Evolutionary conservation across 2,888 invertebrate genomes (phyloP).

Genomic region (Chrysomela aeneicollis): DNA sequence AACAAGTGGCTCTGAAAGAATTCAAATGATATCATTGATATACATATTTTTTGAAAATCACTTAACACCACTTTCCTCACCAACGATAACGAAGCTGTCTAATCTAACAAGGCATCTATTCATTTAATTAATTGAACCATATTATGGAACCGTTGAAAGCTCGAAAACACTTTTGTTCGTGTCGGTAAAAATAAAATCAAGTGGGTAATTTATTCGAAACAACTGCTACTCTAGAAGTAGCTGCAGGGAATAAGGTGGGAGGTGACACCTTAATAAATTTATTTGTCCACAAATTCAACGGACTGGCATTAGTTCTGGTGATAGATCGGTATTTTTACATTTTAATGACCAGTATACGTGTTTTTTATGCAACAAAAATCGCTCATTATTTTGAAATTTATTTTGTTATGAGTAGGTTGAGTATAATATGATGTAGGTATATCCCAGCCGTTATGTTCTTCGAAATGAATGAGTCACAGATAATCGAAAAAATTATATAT

Average conservation of each 20-base stretch:
- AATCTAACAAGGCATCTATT: conserved; percentile 27
- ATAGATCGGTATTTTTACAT: conserved; percentile 38
- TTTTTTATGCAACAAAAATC: conserved; percentile 32
- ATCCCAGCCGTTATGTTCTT: too few relatives aligned
- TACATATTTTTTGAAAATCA: too few relatives aligned
- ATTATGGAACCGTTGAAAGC: conserved; percentile 25
- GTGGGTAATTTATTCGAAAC: conserved; percentile 39
- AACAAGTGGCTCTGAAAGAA: too few relatives aligned
- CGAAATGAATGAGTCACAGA: too few relatives aligned
- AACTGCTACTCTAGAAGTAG: conserved; percentile 35
- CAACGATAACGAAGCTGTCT: conserved; percentile 20
- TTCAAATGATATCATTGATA: too few relatives aligned
- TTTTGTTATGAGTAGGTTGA: not conserved
- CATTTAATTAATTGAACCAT: conserved; percentile 30
- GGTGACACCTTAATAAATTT: conserved; percentile 34
- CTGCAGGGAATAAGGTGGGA: conserved; percentile 28
- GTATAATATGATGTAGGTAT: not conserved
- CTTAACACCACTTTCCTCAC: conserved; percentile 5
- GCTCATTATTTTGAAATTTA: conserved; percentile 26
- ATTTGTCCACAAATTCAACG: conserved; percentile 36
- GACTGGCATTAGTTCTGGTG: conserved; percentile 37
- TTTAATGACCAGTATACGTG: conserved; percentile 30
- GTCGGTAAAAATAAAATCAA: conserved; percentile 39
- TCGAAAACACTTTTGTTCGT: conserved; percentile 28
- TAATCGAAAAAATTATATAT: too few relatives aligned